A percentile compares a stretch with the other conserved stretches of the same genome.
Evolutionary conservation across 1,140 invertebrate genomes (phyloP).

Genomic region (Sycophaga agraensis): DNA sequence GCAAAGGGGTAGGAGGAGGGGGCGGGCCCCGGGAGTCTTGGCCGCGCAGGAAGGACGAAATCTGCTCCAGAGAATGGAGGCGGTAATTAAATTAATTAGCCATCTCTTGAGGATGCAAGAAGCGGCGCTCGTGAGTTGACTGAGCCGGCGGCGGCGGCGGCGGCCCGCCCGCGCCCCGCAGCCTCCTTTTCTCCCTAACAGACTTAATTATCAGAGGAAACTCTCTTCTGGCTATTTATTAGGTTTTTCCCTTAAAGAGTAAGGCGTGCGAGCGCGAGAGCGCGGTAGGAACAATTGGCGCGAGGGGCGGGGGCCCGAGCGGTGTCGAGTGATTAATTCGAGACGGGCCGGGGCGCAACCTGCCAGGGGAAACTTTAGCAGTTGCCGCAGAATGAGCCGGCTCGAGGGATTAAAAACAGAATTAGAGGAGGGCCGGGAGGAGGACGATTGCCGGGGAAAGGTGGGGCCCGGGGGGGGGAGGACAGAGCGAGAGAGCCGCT

Average conservation of each 20-base stretch:
- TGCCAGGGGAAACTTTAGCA: slow-evolving; percentile 38
- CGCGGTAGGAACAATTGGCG: slow-evolving; percentile 36
- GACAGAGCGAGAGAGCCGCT: background rate
- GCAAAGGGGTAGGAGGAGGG: slow-evolving; percentile 5
- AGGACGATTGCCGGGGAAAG: no score
- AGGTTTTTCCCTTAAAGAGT: slow-evolving; percentile 39
- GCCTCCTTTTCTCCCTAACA: slow-evolving; percentile 29
- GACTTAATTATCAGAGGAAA: slow-evolving; percentile 43
- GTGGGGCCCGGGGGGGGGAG: background rate
- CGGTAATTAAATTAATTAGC: slow-evolving; percentile 57
- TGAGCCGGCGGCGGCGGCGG: slow-evolving; percentile 17
- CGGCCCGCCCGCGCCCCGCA: background rate
- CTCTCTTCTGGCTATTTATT: slow-evolving; percentile 44
- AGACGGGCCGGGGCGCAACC: slow-evolving; percentile 20
- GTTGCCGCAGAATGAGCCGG: slow-evolving; percentile 1
- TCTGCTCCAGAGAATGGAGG: slow-evolving; percentile 28
- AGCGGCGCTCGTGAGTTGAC: slow-evolving; percentile 21
- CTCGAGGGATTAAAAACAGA: slow-evolving; percentile 2
- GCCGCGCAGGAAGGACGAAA: slow-evolving; percentile 3
- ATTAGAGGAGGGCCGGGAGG: background rate
- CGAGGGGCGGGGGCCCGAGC: no score
- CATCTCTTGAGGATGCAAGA: slow-evolving; percentile 49
- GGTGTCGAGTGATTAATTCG: slow-evolving; percentile 42
- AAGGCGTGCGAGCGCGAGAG: background rate
- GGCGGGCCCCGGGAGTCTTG: no score